Conservation (phyloP, 2,888 invertebrate genomes). For the Cheilosia vernalis region DNA sequence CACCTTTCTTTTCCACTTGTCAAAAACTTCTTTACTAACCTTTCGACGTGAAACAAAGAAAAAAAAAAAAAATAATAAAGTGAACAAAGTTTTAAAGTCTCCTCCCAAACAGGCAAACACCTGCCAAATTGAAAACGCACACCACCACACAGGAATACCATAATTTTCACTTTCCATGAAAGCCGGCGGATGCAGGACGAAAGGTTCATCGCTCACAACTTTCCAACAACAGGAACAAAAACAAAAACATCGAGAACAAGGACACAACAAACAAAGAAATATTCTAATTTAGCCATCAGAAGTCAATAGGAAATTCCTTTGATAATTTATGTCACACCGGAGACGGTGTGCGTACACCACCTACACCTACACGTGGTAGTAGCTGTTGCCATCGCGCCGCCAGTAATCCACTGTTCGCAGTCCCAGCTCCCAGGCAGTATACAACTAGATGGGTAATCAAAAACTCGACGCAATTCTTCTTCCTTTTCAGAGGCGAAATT, state of each 20-base stretch:
- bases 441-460: conserved; percentile 58
- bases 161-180: conserved; percentile 6
- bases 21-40: conserved; percentile 47
- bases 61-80: too few species aligned
- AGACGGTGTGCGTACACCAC: not conserved
- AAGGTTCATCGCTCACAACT: conserved; percentile 25
- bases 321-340: conserved; percentile 64
- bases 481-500: conserved; percentile 54
- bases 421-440: not conserved
- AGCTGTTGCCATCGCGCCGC: conserved; percentile 20
- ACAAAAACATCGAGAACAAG: conserved; percentile 40
- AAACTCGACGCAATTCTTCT: conserved; percentile 66
- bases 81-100: conserved; percentile 28
- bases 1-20: conserved; percentile 60
- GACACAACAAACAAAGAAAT: conserved; percentile 57
- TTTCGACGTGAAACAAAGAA: not conserved
- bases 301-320: conserved; percentile 63
- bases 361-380: not conserved
- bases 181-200: not conserved
- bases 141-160: conserved; percentile 16
- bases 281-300: conserved; percentile 71
- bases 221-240: not conserved
- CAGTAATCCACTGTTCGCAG: not conserved
- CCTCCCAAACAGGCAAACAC: not conserved
- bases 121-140: conserved; percentile 20